Evolutionary conservation across 2,113 vertebrate species (phyloP).

Genomic region (Cinclus cinclus): DNA sequence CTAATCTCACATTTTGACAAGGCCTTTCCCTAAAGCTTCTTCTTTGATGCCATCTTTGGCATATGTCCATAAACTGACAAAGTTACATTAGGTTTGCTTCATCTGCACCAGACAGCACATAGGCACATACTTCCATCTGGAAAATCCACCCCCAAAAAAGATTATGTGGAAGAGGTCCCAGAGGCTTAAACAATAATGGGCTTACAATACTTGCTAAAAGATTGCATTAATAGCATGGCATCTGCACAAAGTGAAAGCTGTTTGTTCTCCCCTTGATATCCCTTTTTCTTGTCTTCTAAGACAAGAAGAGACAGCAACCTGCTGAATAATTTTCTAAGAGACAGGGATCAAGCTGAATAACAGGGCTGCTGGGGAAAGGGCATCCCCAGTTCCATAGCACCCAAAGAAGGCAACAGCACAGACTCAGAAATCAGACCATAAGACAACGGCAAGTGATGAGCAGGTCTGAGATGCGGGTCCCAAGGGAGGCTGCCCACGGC

Average conservation of each 20-base stretch:
- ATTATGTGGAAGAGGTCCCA: background rate
- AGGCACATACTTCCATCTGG: background rate
- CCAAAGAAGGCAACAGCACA: background rate
- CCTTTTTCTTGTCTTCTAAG: background rate
- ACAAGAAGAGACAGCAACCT: too few relatives aligned
- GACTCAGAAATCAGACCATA: background rate
- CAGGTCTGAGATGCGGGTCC: background rate
- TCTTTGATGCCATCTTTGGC: background rate
- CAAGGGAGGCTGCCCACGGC: background rate
- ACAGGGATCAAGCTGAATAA: background rate
- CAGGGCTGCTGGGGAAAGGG: background rate
- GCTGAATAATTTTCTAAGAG: background rate
- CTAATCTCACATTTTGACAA: background rate
- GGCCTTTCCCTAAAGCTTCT: background rate
- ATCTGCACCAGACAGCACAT: background rate
- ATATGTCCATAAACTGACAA: background rate
- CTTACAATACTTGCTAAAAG: background rate
- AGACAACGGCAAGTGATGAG: background rate
- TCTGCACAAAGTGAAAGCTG: background rate
- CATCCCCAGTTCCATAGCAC: background rate
- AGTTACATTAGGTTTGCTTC: background rate
- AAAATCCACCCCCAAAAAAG: background rate
- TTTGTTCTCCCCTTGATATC: background rate
- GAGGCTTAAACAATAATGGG: background rate
- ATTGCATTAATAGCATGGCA: background rate